Conservation (phyloP, 1,140 invertebrate genomes). For the Brachionus sp. region DNA sequence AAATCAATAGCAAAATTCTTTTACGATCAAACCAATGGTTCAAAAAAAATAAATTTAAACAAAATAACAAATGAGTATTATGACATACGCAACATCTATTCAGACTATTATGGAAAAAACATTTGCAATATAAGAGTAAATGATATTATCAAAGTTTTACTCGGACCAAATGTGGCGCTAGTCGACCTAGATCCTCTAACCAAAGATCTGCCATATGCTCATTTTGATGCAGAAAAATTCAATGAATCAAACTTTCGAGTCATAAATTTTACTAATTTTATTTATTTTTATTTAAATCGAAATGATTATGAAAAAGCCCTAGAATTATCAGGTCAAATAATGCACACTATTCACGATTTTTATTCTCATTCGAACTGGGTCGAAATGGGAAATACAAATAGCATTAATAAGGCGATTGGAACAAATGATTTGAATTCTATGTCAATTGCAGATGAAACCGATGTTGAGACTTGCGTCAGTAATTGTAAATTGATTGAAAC, state of each 20-base stretch:
- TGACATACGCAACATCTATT: background rate
- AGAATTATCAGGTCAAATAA: background rate
- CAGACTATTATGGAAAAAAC: background rate
- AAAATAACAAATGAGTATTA: background rate
- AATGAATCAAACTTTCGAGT: background rate
- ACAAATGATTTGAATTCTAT: background rate
- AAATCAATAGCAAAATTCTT: background rate
- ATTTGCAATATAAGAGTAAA: background rate
- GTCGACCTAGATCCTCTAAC: conserved; percentile 29
- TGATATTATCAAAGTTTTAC: background rate
- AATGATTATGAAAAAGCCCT: background rate
- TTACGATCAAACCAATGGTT: background rate
- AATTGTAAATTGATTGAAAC: background rate
- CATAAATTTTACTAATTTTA: background rate
- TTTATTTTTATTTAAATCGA: background rate
- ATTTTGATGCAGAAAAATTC: conserved; percentile 40
- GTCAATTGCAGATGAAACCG: background rate
- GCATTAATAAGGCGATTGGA: background rate
- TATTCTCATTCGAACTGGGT: conserved; percentile 45
- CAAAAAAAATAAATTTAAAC: background rate
- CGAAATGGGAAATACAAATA: conserved; percentile 18
- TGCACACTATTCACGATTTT: conserved; percentile 45
- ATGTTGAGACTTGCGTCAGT: background rate
- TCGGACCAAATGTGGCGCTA: background rate
- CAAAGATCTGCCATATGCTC: conserved; percentile 9